Evolutionary conservation across 2,113 vertebrate species (phyloP), one percentile per base, ranked within the genome.

Genomic region (Oncorhynchus masou): DNA sequence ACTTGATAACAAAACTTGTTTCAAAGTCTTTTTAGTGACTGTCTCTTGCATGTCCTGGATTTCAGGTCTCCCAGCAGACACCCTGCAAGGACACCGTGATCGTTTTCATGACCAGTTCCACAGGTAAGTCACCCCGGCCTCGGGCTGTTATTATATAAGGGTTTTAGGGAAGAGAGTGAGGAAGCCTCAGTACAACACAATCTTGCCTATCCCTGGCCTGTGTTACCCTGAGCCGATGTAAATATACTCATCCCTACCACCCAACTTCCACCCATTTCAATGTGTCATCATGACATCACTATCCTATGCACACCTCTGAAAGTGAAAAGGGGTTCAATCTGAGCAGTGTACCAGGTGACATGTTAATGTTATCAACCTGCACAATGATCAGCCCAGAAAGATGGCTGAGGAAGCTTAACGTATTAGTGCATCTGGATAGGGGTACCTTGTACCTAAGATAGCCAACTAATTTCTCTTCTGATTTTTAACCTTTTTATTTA

Each of bases 91-190:
- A 66, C 98, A 99, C 87, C 92, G 97, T 2, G 98, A 99, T 74
- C 94, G 97, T 45, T 99, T 99, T 92, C 95, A 96, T 0, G 98
- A 98, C 88, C 97, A 99, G 89, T 99, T 99, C 69, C 96, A 96
- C 92, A 98, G 96, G 98, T 97, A 92, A 71, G 79, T 78, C 1
- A 5, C 9, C 24, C 16, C 19, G 6, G 74, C 75, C 74, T 64
- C 4, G 1, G 75, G 81, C 31, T 22, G 24, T 5, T 2, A 31
- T 11, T 71, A 29, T 79, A 70, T 68, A 59, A 81, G 6, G n/a
- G 69, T 27, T 48, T 19, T 16, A 8, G 20, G 34, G 48, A 68
- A 19, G 64, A 68, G 20, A 54, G 4, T 24, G 16, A 59, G 39
- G 12, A 13, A 29, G 34, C 1, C n/a, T 62, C n/a, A 60, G 22